Conservation (phyloP, 2,888 invertebrate genomes). For the Panopea generosa region DNA sequence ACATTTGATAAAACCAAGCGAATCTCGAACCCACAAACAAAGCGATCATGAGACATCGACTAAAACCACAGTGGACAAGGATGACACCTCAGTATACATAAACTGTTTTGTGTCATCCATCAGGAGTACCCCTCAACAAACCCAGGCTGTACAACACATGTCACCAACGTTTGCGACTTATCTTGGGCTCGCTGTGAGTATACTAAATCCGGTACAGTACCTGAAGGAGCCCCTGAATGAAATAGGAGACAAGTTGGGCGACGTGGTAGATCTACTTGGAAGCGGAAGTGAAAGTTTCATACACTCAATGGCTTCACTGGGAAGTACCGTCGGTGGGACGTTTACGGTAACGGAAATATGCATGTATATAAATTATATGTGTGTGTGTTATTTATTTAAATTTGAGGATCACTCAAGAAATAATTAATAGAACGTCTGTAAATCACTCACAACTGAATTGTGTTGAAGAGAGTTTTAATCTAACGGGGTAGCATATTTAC, state of each 20-base stretch:
- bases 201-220: constrained; percentile 32
- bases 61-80: no score
- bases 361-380: neutral
- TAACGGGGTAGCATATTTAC: no score
- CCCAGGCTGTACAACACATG: neutral
- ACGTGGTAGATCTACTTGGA: constrained; percentile 50
- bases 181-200: constrained; percentile 30
- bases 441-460: no score
- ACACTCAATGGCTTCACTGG: constrained; percentile 49
- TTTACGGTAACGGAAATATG: constrained; percentile 47
- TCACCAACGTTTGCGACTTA: constrained; percentile 49
- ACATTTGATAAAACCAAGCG: no score
- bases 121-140: neutral
- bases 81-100: no score
- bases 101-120: no score
- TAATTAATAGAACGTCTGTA: no score
- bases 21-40: no score
- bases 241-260: constrained; percentile 46
- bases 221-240: constrained; percentile 53
- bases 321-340: constrained; percentile 35
- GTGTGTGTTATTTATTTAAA: no score
- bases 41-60: no score
- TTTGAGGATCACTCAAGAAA: no score
- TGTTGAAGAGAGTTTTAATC: no score
- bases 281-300: constrained; percentile 51